Base-by-base conservation (phyloP, 2,888 invertebrate genomes). In the Drosophila falleni region DNA sequence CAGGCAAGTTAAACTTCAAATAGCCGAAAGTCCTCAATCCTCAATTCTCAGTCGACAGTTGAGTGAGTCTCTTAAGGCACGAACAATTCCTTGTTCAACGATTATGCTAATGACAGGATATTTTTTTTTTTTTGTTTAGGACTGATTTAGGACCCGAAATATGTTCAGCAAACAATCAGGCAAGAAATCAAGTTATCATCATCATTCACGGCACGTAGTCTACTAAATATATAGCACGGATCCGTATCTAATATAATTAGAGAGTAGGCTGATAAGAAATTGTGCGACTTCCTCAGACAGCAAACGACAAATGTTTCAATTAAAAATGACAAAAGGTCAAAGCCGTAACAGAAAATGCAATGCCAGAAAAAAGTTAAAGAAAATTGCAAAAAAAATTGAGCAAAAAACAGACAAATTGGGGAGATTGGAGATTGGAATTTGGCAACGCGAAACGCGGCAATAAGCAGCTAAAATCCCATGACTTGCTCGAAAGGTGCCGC, bases 21-120 rank as follows among this genome's bases (percentile, higher is more conserved):
- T 37, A 65, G 46, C 58, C 42, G 13, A 9, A 23, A 41, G 29
- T 41, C 15, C 44, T 11, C 42, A 49, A 44, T 44, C 26, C 6
- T 15, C n/a, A 39, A 9, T 39, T 5, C 3, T 15, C 23, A 39
- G 53, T 15, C 53, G 26, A n/a, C n/a, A 10, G 4, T 16, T 13
- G 29, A 49, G 8, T 41, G 19, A 44, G 13, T 29, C 63, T 35
- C 62, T 63, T 70, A 58, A 66, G 63, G 77, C 76, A 77, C 77
- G 77, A 64, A 23, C 60, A 53, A 53, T 49, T 78, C 61, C 69
- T 58, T 72, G 77, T 47, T 53, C 39, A 62, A 26, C 76, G 80
- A 86, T 84, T 86, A 85, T 85, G 84, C 76, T 86, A 86, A 85
- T 86, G 76, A 86, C 71, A 72, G 72, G 26, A 80, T 74, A 64